Evolutionary conservation across 92 coral and sea anemone species (phyloP), one percentile per base, ranked within the genome.

Genomic region (Heliopora coerulea): DNA sequence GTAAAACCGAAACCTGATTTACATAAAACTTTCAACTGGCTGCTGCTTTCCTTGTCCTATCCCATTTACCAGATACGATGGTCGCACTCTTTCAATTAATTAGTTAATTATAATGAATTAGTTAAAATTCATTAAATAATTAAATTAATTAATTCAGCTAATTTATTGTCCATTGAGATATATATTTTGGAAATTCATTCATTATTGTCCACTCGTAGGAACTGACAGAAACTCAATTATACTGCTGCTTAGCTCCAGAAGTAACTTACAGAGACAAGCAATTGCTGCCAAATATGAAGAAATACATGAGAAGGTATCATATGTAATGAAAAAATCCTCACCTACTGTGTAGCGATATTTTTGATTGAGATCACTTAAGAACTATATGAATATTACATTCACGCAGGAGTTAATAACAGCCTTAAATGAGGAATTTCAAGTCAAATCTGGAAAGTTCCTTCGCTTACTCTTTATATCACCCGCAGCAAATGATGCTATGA

Each of bases 201-300:
- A 61, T 28, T 61, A 19, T 11, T 61, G 19, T 65, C 35, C 11
- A 37, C 1, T 61, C 37, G 1, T 44, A 67, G 74, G 74, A 9
- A 67, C 44, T 19, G 54, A 67, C 32, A 67, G 46, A 30, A 46
- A 40, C 1, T 39, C 58, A 9, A 52, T 67, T 59, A 46, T 67
- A 46, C 14, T 42, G 23, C 24, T 67, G 74, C 37, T 67, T 58
- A n/a, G 57, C 33, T 67, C 32, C 14, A 67, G 74, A 67, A 46
- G 74, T 49, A 49, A 49, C 18, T 35, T 41, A 27, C 74, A 67
- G 13, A 37, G 74, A 15, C 74, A 67, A 25, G n/a, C 35, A 9
- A 67, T 67, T 67, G 18, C 25, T 33, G 32, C 74, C 48, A 67
- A 49, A 25, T 67, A 67, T 67, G 33, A 44, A 42, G 74, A 67